Conservation (phyloP, 2,888 invertebrate species). For the Eurois occulta region DNA sequence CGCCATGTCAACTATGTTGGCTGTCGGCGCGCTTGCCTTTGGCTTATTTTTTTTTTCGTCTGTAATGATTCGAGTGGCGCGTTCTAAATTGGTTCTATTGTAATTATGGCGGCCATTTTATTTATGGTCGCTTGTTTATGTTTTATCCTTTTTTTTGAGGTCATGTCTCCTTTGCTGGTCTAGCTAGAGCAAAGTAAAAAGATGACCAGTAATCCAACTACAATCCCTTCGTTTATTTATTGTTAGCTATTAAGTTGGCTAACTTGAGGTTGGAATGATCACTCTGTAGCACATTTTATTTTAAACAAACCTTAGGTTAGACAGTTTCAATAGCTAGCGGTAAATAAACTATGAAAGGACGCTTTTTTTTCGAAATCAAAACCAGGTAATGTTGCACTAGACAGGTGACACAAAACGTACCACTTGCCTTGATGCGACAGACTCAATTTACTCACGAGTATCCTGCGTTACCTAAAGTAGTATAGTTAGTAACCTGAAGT, state of each 20-base stretch:
- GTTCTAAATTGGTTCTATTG: slow-evolving; percentile 78
- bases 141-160: slow-evolving; percentile 30
- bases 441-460: too few species aligned
- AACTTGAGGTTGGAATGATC: not conserved
- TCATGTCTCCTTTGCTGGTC: slow-evolving; percentile 24
- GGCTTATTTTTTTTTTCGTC: slow-evolving; percentile 71
- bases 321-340: not conserved
- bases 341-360: too few species aligned
- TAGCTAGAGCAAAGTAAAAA: not conserved
- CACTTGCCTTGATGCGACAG: not conserved
- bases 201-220: not conserved
- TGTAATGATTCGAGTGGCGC: slow-evolving; percentile 68
- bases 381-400: too few species aligned
- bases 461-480: too few species aligned
- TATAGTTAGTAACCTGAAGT: too few species aligned
- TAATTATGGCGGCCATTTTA: slow-evolving; percentile 65
- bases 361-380: too few species aligned
- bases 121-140: slow-evolving; percentile 57
- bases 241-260: not conserved
- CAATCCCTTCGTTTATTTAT: not conserved
- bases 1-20: slow-evolving; percentile 79
- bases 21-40: slow-evolving; percentile 74
- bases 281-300: not conserved
- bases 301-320: not conserved
- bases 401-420: not conserved